phyloP scores from a whole-genome alignment of 2,797 vertebrate species.

The Eremophila alpestris region DNA sequence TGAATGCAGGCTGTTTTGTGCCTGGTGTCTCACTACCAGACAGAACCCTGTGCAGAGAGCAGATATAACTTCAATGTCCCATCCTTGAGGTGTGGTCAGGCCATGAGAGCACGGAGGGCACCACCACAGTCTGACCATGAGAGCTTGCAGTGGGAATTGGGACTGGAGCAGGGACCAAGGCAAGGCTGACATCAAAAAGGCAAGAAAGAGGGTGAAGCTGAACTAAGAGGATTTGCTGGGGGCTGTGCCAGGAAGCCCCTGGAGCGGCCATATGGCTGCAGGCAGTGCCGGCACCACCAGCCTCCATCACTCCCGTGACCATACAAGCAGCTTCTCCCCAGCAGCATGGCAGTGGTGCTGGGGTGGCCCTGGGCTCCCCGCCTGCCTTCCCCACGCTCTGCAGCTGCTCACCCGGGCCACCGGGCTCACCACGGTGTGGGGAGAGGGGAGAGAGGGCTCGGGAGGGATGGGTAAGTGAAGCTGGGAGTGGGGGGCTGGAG shows the following conservation, averaged over 20 bases:
- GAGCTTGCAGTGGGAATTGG: neutral
- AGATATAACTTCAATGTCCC: fast-evolving
- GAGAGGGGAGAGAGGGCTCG: neutral
- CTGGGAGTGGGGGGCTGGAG: neutral
- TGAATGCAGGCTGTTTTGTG: neutral
- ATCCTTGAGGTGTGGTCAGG: fast-evolving
- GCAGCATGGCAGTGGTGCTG: neutral
- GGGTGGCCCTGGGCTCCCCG: neutral
- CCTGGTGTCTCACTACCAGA: neutral
- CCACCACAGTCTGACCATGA: fast-evolving
- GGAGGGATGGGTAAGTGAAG: fast-evolving
- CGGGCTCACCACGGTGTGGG: neutral
- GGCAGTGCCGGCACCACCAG: neutral
- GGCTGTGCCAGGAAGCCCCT: slow-evolving; percentile 24
- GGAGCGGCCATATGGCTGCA: slow-evolving; percentile 42
- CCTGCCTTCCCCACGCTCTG: neutral
- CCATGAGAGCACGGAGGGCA: fast-evolving
- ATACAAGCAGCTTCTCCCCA: neutral
- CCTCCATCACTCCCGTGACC: neutral
- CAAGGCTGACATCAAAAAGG: neutral
- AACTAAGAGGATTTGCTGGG: slow-evolving; percentile 65
- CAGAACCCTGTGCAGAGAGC: neutral
- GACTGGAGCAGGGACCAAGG: neutral
- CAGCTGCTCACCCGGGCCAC: neutral
- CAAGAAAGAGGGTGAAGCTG: slow-evolving; percentile 24